These are phyloP conservation scores for Calephelis virginiensis DNA, from an alignment of 1,140 invertebrate genomes.

Conservation along the genomic window DNA sequence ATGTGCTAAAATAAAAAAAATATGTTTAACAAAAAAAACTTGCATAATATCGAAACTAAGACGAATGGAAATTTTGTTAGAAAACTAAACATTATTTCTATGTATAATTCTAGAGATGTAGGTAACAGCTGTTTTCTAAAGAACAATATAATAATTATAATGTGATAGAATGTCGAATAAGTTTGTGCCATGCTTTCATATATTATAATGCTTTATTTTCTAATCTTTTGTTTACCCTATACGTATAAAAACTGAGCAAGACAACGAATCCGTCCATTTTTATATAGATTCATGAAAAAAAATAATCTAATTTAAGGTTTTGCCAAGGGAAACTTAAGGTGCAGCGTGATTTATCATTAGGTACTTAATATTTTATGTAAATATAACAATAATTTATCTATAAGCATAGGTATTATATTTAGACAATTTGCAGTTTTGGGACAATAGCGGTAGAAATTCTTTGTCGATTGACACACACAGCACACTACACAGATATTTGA, in stretches of 20 bases:
- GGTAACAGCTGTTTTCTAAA: neutral
- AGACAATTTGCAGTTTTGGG: no score
- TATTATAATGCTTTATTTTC: neutral
- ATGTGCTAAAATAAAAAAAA: conserved; percentile 2
- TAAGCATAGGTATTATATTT: no score
- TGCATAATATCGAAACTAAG: conserved; percentile 10
- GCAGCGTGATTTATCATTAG: neutral
- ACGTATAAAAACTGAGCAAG: conserved; percentile 35
- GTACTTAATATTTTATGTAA: neutral
- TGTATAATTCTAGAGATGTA: neutral
- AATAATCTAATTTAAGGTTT: neutral
- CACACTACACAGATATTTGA: no score
- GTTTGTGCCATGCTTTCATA: conserved; percentile 16
- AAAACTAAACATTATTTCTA: neutral
- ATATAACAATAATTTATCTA: neutral
- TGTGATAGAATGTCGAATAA: conserved; percentile 15
- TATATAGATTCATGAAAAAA: neutral
- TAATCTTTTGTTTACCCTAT: conserved; percentile 1
- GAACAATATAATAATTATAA: conserved; percentile 6
- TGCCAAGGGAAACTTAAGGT: neutral
- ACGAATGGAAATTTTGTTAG: neutral
- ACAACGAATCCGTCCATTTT: conserved; percentile 56
- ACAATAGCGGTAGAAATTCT: no score
- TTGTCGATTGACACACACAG: no score
- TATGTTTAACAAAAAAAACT: neutral